Percentiles rank a stretch among this genome's conserved stretches.
phyloP scores from a whole-genome alignment of 1,140 invertebrate species.

The Microplitis mediator region DNA sequence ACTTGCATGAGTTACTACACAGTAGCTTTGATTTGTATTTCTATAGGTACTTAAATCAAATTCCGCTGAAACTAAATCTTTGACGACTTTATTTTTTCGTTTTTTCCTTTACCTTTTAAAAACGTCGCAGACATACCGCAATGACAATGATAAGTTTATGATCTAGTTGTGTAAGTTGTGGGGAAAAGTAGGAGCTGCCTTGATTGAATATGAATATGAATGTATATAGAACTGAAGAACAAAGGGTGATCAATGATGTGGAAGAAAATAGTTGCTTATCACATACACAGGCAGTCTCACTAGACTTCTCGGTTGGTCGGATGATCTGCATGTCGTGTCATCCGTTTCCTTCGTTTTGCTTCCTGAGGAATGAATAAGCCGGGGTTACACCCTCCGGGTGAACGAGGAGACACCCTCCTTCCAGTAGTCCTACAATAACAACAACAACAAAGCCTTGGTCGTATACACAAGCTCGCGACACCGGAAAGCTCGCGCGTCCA shows the following conservation, averaged over 20 bases:
- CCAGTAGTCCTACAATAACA: background rate
- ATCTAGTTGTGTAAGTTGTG: too few species aligned
- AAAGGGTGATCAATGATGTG: background rate
- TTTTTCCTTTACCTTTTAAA: too few species aligned
- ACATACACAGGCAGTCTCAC: background rate
- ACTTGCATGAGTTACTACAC: slow-evolving; percentile 3
- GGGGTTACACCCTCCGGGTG: slow-evolving; percentile 53
- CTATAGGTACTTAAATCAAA: background rate
- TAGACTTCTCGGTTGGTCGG: slow-evolving; percentile 25
- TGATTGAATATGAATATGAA: background rate
- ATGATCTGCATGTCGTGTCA: slow-evolving; percentile 53
- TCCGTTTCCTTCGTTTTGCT: slow-evolving; percentile 55
- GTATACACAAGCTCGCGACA: slow-evolving; percentile 28
- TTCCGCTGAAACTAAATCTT: too few species aligned
- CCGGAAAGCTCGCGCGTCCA: slow-evolving; percentile 51
- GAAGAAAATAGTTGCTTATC: background rate
- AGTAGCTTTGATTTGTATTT: slow-evolving; percentile 13
- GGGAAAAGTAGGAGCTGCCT: too few species aligned
- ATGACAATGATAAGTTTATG: too few species aligned
- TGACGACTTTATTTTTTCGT: too few species aligned
- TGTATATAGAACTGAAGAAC: background rate
- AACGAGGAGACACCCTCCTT: slow-evolving; percentile 50
- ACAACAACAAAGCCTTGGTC: slow-evolving; percentile 21
- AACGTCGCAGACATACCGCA: too few species aligned
- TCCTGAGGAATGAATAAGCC: slow-evolving; percentile 56